Base-by-base conservation (phyloP, 2,888 invertebrate genomes). In the Lepidochrysops patricia region DNA sequence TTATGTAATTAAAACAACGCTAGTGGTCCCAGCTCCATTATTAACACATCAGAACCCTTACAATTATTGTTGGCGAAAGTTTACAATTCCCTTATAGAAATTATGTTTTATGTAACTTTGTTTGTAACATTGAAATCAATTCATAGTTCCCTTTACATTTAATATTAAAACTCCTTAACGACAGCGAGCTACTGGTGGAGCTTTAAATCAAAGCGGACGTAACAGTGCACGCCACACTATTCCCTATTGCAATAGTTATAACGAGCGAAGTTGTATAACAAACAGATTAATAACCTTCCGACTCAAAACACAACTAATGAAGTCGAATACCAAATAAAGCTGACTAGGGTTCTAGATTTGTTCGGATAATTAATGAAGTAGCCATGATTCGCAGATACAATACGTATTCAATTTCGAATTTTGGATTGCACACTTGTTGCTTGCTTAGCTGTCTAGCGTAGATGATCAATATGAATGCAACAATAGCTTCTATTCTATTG, bases 251-350 rank as follows among this genome's bases (percentile, higher is more conserved):
- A 6, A 15, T 34, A 56, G 57, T 48, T 34, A 49, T 63, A 66
- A 57, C 48, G 62, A 58, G 29, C 56, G 59, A 64, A 64, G 50
- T 65, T 61, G 61, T 50, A 7, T 32, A 49, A 23, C 58, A 59
- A 62, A 64, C 58, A 60, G 49, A 60, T 26, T 58, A 50, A 58
- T 64, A 64, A 66, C 58, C 66, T 57, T 56, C 62, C 50, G 59
- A 67, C 57, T 66, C 61, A 60, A 63, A 69, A 66, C 62, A 59
- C 57, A 54, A 34, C 61, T 66, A 66, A 69, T 65, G 66, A 68
- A 67, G 63, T 66, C 66, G 50, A 54, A 58, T 60, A 62, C 60
- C 52, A 50, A 37, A 60, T 60, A 63, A 61, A 65, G 57, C 61
- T 48, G 58, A 60, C 56, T 63, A n/a, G 64, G 58, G 62, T 64